Evolutionary conservation across 2,888 invertebrate genomes (phyloP), one percentile per base, ranked within the genome.

Genomic region (Amphipoea oculea): DNA sequence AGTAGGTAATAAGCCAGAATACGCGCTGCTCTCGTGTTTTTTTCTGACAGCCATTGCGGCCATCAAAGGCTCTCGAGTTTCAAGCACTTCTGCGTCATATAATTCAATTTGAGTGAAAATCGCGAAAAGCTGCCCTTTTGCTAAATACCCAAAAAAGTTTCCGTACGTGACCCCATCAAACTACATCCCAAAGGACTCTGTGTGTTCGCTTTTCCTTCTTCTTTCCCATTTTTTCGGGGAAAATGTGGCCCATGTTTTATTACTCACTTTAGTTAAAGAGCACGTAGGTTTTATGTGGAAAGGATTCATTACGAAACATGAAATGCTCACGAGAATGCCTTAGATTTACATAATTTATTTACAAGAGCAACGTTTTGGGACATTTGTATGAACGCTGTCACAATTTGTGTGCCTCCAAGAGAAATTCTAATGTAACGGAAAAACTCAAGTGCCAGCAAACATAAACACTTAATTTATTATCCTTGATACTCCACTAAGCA

Each of bases 91-190:
- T 87, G 86, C 83, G 85, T 89, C 88, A 86, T 89, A 89, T 88
- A 90, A 92, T 92, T 92, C 89, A 92, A 92, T 95, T 94, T 89
- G 88, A 91, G 88, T 91, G 89, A 92, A 94, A 93, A 93, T 92
- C 90, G 91, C 84, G 86, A 89, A 90, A 88, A 90, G 90, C 90
- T 90, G 91, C 92, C 92, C 92, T 93, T 93, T 91, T 86, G 92
- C 93, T 96, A 96, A 96, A 96, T 95, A 96, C 95, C 84, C 93
- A 92, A 91, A 91, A 95, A 96, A 95, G 91, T 95, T 96, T 93
- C 90, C 81, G 92, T 94, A 96, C 96, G 96, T 96, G 96, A 95
- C 93, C 95, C 95, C 95, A 95, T 95, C 94, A 94, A 91, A 89
- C 88, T 90, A 87, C 83, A 89, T 92, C 93, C 92, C 93, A 84